These are phyloP conservation scores for Pseudomugil gertrudae DNA, from an alignment of 2,797 vertebrate genomes.

Conservation along the genomic window DNA sequence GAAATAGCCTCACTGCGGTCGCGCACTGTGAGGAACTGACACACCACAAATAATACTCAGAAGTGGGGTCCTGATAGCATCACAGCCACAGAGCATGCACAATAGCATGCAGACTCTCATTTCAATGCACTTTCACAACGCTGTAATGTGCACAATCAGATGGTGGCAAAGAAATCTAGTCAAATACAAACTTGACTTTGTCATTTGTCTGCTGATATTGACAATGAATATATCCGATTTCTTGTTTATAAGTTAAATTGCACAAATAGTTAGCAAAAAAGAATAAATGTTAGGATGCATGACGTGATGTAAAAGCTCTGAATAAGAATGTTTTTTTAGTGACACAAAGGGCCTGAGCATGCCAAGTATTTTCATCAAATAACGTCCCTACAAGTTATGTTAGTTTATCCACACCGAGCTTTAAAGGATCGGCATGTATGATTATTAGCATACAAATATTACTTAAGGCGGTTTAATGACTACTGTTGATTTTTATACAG, in stretches of 20 bases:
- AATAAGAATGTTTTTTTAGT: too few relatives aligned
- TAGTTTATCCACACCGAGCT: background rate
- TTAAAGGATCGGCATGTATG: too few relatives aligned
- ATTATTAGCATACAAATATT: too few relatives aligned
- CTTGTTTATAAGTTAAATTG: background rate
- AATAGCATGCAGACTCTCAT: slow-evolving; percentile 79
- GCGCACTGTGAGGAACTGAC: slow-evolving; percentile 85
- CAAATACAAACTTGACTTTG: slow-evolving; percentile 51
- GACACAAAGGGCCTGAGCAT: background rate
- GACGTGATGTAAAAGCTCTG: too few relatives aligned
- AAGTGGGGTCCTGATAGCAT: slow-evolving; percentile 80
- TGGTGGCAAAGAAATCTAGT: slow-evolving; percentile 51
- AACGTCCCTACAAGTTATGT: background rate
- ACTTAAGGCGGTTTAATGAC: too few relatives aligned
- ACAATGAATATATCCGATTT: slow-evolving; percentile 11
- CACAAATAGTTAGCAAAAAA: background rate
- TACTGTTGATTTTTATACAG: too few relatives aligned
- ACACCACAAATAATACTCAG: slow-evolving; percentile 85
- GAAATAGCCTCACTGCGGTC: slow-evolving; percentile 86
- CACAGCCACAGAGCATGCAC: slow-evolving; percentile 74
- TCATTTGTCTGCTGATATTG: slow-evolving; percentile 34
- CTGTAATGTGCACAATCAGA: slow-evolving; percentile 65
- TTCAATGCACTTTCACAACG: slow-evolving; percentile 80
- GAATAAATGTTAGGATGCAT: too few relatives aligned
- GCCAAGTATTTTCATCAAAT: background rate